Evolutionary conservation across 2,888 invertebrate species (phyloP).

Genomic region (Tipula vernalis): DNA sequence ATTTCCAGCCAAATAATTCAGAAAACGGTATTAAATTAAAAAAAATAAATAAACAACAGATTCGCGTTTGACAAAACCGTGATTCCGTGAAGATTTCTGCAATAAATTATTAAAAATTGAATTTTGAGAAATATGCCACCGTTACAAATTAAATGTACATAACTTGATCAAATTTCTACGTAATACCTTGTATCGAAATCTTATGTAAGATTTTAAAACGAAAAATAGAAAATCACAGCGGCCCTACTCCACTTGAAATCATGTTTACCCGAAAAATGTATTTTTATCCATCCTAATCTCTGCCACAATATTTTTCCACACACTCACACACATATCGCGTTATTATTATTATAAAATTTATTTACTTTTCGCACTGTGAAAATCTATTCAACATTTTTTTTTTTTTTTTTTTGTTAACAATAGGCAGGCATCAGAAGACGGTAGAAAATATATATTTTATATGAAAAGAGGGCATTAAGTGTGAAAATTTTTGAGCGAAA

Average conservation of each 20-base stretch:
- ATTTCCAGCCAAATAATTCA: no score
- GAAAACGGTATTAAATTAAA: no score
- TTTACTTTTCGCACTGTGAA: slow-evolving; percentile 4
- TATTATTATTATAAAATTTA: not conserved
- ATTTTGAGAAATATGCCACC: no score
- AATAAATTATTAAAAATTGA: no score
- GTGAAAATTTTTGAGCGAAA: not conserved
- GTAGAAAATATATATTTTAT: not conserved
- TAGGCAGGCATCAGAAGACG: not conserved
- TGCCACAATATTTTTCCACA: not conserved
- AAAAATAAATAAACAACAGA: no score
- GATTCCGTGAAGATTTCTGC: no score
- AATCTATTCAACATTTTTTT: not conserved
- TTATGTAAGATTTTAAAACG: not conserved
- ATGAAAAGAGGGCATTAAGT: not conserved
- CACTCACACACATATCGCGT: not conserved
- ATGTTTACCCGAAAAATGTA: not conserved
- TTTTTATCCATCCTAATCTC: not conserved
- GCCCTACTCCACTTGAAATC: not conserved
- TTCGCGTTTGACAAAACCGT: no score
- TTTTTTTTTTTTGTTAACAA: not conserved
- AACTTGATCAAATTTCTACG: not conserved
- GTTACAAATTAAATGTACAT: no score
- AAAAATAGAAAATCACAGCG: not conserved
- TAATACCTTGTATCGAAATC: not conserved